Evolutionary conservation across 2,888 invertebrate species (phyloP), one percentile per base, ranked within the genome.

Genomic region (Erannis defoliaria): DNA sequence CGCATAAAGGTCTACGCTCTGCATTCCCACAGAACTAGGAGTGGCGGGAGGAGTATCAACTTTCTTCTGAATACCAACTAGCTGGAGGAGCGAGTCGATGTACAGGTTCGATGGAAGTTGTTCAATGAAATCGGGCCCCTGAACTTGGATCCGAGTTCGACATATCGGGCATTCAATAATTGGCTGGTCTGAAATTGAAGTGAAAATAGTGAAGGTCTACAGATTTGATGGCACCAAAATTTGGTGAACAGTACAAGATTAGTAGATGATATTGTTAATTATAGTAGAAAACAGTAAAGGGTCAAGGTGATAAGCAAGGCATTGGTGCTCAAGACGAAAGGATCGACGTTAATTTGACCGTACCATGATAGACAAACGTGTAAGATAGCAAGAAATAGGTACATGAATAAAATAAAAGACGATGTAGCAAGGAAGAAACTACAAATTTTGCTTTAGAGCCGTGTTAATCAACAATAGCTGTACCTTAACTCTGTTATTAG

Each of bases 51-150:
- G 85, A 0, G 86, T 80, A 3, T 64, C 75, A 12, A 55, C 8
- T 33, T 50, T 61, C 51, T 69, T 79, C n/a, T 65, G 77, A 43
- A 85, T 78, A 12, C 92, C 90, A 12, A 95, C 82, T 43, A 94
- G 79, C 51, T 88, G 82, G 1, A 96, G 85, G 37, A 96, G 82
- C 0, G 94, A 94, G 70, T 95, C 94, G 46, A 96, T 94, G 78
- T 96, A 95, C 40, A 95, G 83, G 78, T 96, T 96, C 8, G 94
- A 94, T n/a, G 95, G 96, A n/a, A 96, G 82, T 2, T 88, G 80
- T 16, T 94, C 91, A 16, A 95, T 78, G 45, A 93, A 94, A 48
- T 89, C 89, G 0, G 91, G 75, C 1, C 94, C 93, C 0, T 90
- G 89, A 2, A 92, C 81, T 66, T 94, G 86, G 21, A 88, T 84